Conservation (phyloP, 2,797 vertebrate genomes). For the Coregonus sp. region DNA sequence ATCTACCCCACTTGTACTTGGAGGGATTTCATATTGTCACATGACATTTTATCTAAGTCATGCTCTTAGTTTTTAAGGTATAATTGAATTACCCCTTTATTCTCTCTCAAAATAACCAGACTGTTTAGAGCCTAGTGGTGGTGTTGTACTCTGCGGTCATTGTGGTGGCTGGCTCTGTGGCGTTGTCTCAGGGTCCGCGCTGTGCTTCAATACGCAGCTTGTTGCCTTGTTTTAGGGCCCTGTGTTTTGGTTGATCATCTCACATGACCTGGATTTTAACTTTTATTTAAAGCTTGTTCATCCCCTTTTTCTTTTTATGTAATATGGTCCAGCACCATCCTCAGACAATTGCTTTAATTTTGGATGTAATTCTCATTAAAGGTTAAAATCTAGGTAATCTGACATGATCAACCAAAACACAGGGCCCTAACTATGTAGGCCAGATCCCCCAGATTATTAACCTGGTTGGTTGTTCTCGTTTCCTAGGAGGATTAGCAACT, state of each 20-base stretch:
- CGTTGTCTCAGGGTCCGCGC: not conserved
- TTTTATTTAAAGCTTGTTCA: too few relatives aligned
- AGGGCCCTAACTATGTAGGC: slow-evolving; percentile 17
- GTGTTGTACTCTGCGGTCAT: not conserved
- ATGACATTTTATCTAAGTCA: slow-evolving; percentile 5
- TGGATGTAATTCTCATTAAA: too few relatives aligned
- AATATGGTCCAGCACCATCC: too few relatives aligned
- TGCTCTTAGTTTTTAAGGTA: not conserved
- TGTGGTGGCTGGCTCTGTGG: not conserved
- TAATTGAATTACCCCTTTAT: slow-evolving; percentile 5
- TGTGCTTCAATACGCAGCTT: not conserved
- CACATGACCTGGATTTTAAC: too few relatives aligned
- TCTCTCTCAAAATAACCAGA: slow-evolving; percentile 3
- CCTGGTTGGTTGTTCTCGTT: slow-evolving; percentile 23
- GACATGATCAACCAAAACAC: too few relatives aligned
- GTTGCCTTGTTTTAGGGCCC: slow-evolving; percentile 11
- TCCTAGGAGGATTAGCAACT: slow-evolving; percentile 46
- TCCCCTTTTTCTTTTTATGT: too few relatives aligned
- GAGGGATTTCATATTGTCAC: not conserved
- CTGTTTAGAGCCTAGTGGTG: not conserved
- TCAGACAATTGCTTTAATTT: too few relatives aligned
- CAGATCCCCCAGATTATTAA: slow-evolving; percentile 35
- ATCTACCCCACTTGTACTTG: not conserved
- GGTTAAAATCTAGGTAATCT: too few relatives aligned
- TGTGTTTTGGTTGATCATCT: too few relatives aligned